Evolutionary conservation across 2,797 vertebrate genomes (phyloP), one percentile per base, ranked within the genome.

Genomic region (Rhynchonycteris naso): DNA sequence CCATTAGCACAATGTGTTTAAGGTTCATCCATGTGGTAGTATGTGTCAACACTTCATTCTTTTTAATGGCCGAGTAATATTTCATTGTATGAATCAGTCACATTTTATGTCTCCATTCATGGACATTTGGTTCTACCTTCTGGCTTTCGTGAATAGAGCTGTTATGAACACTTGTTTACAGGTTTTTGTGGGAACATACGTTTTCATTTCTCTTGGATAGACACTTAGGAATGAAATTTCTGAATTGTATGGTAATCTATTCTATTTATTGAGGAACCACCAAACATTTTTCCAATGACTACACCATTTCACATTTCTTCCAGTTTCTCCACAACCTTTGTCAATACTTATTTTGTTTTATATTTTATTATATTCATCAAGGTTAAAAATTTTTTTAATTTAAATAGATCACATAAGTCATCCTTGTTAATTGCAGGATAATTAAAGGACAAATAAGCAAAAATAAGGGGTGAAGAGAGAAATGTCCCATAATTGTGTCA

Each of bases 11-110:
- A 5, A 5, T 7, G 19, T 56, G 19, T 54, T 30, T 4, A 21
- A 4, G 79, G 30, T 24, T n/a, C 24, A 0, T 24, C 72, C 16
- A 0, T 4, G 1, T 14, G 8, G 14, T 38, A 12, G 24, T 30
- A 1, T 2, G n/a, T 5, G 1, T 52, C 30, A 2, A 3, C 2
- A 1, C n/a, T 14, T 63, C 0, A 1, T 24, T 24, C 66, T 11
- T 15, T 58, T 47, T 76, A 21, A 18, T 4, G 47, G n/a, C 43
- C 2, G 4, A 43, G 2, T 56, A 72, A 2, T n/a, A 15, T 2
- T 69, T 30, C 12, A 0, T 30, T 11, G 4, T 47, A 0, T 4
- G 13, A 18, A 38, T 2, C 4, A 1, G 22, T 68, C 24, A 0
- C 26, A 0, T 54, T 28, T 58, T 15, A 35, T 78, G 76, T 7